Evolutionary conservation across 2,797 vertebrate genomes (phyloP), one percentile per base, ranked within the genome.

Genomic region (Alectoris magna): DNA sequence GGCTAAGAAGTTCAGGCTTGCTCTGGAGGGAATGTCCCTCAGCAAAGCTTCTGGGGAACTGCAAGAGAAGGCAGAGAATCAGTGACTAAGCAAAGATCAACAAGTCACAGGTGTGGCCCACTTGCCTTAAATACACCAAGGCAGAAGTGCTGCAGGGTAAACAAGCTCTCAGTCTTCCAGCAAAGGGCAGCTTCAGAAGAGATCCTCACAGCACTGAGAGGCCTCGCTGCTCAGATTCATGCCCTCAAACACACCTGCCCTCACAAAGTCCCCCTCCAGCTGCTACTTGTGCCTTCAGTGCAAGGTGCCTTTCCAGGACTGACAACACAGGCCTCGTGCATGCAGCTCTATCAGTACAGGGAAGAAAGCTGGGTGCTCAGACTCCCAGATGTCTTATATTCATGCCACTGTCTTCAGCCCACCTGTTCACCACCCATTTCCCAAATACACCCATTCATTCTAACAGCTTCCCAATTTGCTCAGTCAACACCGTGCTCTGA

Each of bases 261-360:
- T n/a, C 38, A 34, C 16, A 18, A 24, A 4, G 38, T 22, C 1
- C 3, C 19, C 22, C 39, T 11, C 63, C 22, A 44, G 64, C 66
- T 13, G 23, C 31, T 23, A n/a, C 41, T 66, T 66, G 21, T 10
- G 22, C 23, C 43, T n/a, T 24, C 31, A 16, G 41, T 7, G 1
- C 43, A 5, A 44, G 49, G 1, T 62, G 59, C 21, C 34, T 0
- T 31, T 10, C 60, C 1, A 8, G 39, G 58, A 43, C 16, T 10
- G n/a, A 6, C 58, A 24, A 48, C 62, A 5, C 0, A 2, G 19
- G 7, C 14, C 4, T 0, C 9, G 12, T 4, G 3, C 43, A 10
- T 6, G 1, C 9, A 27, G 44, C 15, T 11, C 0, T 6, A 10
- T 3, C 29, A 1, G 9, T 1, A 27, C 22, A 10, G 55, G 64